Base-by-base conservation (phyloP, 2,888 invertebrate species). In the Drosophila paranaensis region DNA sequence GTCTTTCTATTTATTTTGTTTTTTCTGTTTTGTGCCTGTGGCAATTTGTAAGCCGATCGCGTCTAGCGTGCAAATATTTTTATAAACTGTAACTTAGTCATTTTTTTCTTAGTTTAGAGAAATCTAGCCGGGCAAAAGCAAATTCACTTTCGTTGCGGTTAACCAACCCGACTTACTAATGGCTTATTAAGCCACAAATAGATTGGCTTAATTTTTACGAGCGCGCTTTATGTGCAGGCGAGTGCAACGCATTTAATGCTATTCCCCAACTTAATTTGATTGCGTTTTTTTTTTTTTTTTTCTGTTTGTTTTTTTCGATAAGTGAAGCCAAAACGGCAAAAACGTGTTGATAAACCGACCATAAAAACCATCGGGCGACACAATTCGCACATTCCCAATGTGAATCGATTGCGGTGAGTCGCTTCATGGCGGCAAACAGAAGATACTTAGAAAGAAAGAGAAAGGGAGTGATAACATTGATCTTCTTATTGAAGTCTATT, bases 71-170 rank as follows among this genome's bases (percentile, higher is more conserved):
- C 86, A 86, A 89, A 88, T 86, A 86, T 86, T 82, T 86, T 71
- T 61, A 71, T 79, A 73, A 79, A 68, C 71, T 74, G 71, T 76
- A 65, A 67, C 55, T 69, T 71, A 54, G 58, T 30, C 14, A 35
- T 54, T 35, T 35, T 35, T 33, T 55, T 33, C 43, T 56, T 46
- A 9, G 64, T 50, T 39, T 74, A 85, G 84, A 79, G 84, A 85
- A 85, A 85, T 88, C 84, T 72, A 74, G 43, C 57, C 30, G 25
- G 27, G 39, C 42, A 62, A 79, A 70, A 77, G 57, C 68, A 68
- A 86, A 83, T 81, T 88, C 87, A 83, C 89, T 85, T 85, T 86
- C 87, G 74, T 86, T 86, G 88, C 85, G 85, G 85, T 74, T 88
- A 88, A 86, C 89, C 83, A 85, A 86, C 84, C 62, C 73, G 79